A percentile compares a stretch with the other conserved stretches of the same genome.
Conservation (phyloP, 1,140 invertebrate species). For the Ips typographus region DNA sequence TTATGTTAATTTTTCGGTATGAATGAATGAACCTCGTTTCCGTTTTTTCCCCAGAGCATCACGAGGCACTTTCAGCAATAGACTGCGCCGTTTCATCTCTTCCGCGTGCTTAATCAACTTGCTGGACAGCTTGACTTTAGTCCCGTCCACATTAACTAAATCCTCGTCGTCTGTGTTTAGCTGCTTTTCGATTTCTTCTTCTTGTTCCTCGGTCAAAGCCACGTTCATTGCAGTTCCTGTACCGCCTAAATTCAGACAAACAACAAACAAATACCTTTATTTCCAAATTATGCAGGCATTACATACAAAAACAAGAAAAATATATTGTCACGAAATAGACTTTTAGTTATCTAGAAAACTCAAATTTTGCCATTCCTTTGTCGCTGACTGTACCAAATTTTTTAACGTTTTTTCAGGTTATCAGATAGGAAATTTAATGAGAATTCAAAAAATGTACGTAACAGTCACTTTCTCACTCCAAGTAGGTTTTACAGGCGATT, state of each 20-base stretch:
- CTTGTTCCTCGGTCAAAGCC: conserved; percentile 77
- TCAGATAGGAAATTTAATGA: too few species aligned
- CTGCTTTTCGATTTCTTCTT: conserved; percentile 78
- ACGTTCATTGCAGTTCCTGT: conserved; percentile 68
- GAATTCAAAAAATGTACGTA: too few species aligned
- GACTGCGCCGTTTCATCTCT: conserved; percentile 74
- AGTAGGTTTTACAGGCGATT: too few species aligned
- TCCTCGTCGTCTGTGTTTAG: conserved; percentile 79
- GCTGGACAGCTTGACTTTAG: conserved; percentile 80
- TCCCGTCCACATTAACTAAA: conserved; percentile 89
- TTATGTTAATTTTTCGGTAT: not conserved
- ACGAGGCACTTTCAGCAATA: conserved; percentile 84
- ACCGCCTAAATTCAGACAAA: conserved; percentile 41
- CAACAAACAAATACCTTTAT: not conserved
- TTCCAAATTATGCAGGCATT: not conserved
- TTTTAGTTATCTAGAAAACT: not conserved
- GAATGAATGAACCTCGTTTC: conserved; percentile 54
- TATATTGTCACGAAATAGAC: too few species aligned
- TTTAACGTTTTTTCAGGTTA: too few species aligned
- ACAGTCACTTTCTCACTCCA: too few species aligned
- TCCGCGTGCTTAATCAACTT: conserved; percentile 81
- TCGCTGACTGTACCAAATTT: too few species aligned
- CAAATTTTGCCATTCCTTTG: too few species aligned
- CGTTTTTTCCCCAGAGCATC: conserved; percentile 69
- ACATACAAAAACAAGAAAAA: not conserved